Evolutionary conservation across 2,888 invertebrate species (phyloP), one percentile per base, ranked within the genome.

Genomic region (Zelleria hepariella): DNA sequence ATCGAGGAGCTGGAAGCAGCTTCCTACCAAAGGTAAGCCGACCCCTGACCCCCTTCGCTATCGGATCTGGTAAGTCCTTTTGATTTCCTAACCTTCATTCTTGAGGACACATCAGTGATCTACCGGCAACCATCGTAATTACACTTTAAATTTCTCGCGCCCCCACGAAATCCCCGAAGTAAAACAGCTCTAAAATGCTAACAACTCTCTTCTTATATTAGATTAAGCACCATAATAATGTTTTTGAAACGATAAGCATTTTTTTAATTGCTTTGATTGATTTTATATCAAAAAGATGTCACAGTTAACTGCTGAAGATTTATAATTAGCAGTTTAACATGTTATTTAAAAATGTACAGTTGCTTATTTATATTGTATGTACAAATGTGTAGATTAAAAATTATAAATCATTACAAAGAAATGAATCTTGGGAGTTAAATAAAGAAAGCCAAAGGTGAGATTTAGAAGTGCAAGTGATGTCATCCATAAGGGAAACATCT

Each of bases 121-220:
- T n/a, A n/a, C n/a, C n/a, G n/a, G n/a, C n/a, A n/a, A n/a, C n/a
- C n/a, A n/a, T n/a, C n/a, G n/a, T n/a, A n/a, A n/a, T n/a, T n/a
- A n/a, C n/a, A n/a, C n/a, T n/a, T n/a, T n/a, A n/a, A n/a, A n/a
- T n/a, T n/a, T n/a, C n/a, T n/a, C n/a, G n/a, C n/a, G n/a, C 32
- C 15, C 32, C 32, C 32, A 42, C 32, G 32, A 42, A 42, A 42
- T 42, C 1, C 1, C 15, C 32, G 15, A 15, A 20, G 0, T 49
- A 18, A 21, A 49, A n/a, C 8, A 8, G 10, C 86, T 78, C 79
- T 81, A 83, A 84, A 86, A 86, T 86, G 86, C 86, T 79, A 81
- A 70, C 15, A 70, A 52, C 48, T 57, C 68, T n/a, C n/a, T n/a
- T n/a, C n/a, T 68, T 58, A 51, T 68, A 71, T 73, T 68, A 57